These are phyloP conservation scores for Phodopus roborovskii DNA, from an alignment of 2,113 vertebrate genomes.

Conservation along the genomic window DNA sequence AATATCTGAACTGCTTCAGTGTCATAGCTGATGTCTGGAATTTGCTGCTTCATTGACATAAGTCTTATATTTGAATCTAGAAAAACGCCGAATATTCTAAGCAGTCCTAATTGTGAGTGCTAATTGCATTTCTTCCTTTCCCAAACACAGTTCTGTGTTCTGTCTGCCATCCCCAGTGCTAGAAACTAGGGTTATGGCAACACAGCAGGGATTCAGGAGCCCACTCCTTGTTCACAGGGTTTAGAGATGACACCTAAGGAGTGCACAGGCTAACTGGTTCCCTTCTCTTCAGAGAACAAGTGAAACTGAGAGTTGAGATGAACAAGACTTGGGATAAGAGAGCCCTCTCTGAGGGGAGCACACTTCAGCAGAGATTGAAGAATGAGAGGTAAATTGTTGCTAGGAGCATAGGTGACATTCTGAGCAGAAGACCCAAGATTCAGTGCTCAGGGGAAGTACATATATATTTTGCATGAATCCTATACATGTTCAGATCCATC, in stretches of 20 bases:
- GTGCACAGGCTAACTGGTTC: neutral
- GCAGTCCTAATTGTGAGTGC: slow-evolving; percentile 7
- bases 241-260: neutral
- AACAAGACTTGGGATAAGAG: neutral
- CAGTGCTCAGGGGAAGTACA: neutral
- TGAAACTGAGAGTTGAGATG: neutral
- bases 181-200: neutral
- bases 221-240: accelerated
- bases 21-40: neutral
- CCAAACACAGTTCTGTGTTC: neutral
- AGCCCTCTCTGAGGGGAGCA: neutral
- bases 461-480: neutral
- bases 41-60: slow-evolving; percentile 19
- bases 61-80: slow-evolving; percentile 52
- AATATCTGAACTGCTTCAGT: neutral
- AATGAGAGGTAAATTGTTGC: neutral
- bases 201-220: neutral
- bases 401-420: neutral
- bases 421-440: neutral
- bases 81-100: slow-evolving; percentile 31
- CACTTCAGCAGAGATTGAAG: neutral
- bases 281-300: neutral
- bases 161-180: neutral
- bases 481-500: neutral
- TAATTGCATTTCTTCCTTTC: slow-evolving; percentile 32